phyloP scores from a whole-genome alignment of 2,797 vertebrate species.

The Ataeniobius toweri region DNA sequence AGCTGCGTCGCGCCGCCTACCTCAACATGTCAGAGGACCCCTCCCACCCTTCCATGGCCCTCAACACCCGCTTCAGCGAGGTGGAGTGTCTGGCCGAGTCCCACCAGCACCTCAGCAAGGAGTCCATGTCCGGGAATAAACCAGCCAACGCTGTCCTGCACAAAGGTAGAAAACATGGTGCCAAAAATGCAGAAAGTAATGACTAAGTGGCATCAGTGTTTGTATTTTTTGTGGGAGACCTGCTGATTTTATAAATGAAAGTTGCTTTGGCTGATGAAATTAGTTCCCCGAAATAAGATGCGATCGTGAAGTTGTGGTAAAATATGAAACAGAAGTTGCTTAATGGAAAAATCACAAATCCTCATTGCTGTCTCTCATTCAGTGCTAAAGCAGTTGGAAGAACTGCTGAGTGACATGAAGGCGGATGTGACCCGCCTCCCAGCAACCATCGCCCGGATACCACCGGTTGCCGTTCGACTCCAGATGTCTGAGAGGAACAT shows the following conservation, averaged over 20 bases:
- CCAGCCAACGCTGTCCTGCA: conserved; percentile 97
- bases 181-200: background rate
- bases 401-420: conserved; percentile 98
- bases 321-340: background rate
- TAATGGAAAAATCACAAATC: background rate
- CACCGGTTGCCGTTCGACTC: conserved; percentile 92
- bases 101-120: conserved; percentile 97
- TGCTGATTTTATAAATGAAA: background rate
- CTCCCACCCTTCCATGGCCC: conserved; percentile 96
- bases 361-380: conserved; percentile 2
- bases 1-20: conserved; percentile 94
- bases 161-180: conserved; percentile 84
- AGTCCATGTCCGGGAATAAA: conserved; percentile 97
- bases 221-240: background rate
- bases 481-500: conserved; percentile 99
- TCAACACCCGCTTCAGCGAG: conserved; percentile 96
- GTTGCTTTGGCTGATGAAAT: too few species aligned
- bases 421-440: conserved; percentile 96
- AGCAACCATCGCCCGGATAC: conserved; percentile 95
- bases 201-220: background rate
- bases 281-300: background rate
- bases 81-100: conserved; percentile 97
- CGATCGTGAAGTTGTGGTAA: background rate
- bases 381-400: conserved; percentile 98
- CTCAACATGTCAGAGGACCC: conserved; percentile 98